Evolutionary conservation across 2,113 vertebrate species (phyloP).

Genomic region (Pteruthius melanotis): DNA sequence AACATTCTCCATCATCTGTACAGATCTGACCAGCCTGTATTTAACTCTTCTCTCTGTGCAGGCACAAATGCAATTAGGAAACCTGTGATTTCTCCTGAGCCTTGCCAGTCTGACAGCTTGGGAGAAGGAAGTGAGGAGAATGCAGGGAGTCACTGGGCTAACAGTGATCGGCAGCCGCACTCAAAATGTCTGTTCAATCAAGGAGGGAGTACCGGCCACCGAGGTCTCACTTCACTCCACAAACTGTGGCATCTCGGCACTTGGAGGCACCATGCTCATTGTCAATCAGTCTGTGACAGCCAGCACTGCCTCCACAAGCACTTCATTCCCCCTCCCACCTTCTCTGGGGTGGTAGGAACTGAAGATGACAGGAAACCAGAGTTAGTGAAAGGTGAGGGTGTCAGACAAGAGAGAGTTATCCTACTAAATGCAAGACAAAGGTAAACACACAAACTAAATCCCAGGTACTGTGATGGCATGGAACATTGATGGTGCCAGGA

Average conservation of each 20-base stretch:
- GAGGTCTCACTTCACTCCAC: constrained; percentile 33
- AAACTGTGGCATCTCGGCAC: background rate
- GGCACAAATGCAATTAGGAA: constrained; percentile 59
- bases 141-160: constrained; percentile 24
- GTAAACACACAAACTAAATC: background rate
- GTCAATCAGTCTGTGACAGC: constrained; percentile 52
- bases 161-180: background rate
- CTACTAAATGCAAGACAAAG: background rate
- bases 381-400: background rate
- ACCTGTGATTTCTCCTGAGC: constrained; percentile 60
- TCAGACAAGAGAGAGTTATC: background rate
- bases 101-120: constrained; percentile 56
- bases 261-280: background rate
- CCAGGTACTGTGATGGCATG: background rate
- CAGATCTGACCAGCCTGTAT: constrained; percentile 4
- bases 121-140: constrained; percentile 41
- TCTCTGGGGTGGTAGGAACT: background rate
- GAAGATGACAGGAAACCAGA: background rate
- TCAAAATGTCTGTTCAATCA: constrained; percentile 46
- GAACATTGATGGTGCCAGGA: background rate
- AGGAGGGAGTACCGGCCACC: background rate
- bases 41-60: constrained; percentile 23
- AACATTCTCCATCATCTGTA: constrained; percentile 1
- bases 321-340: background rate
- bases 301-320: background rate